Base-by-base conservation (phyloP, 2,888 invertebrate species). In the Nipponacmea schrenckii region DNA sequence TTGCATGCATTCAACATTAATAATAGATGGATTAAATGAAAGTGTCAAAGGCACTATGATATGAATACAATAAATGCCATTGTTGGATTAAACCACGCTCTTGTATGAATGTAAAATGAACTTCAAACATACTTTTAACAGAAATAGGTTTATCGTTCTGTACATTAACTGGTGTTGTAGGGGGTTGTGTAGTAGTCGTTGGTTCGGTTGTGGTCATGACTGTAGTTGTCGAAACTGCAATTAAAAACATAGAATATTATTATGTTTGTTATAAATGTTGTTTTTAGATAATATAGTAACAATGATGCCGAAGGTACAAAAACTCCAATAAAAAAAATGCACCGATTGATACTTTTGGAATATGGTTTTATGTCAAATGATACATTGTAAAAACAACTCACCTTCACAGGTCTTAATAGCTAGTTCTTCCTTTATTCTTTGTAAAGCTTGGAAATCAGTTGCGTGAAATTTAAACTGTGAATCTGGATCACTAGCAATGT, bases 381-480 rank as follows among this genome's bases (percentile, higher is more conserved):
- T 5, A 39, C 4, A 39, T 39, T 5, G 1, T 8, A 39, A 8
- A 39, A 39, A 39, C 10, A 10, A 72, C 70, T 70, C 76, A 82
- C 82, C 80, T 69, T 79, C 77, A 56, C 70, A 70, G 14, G 70
- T 70, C 12, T 45, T 65, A 7, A 65, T 65, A 8, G 70, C 70
- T 31, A 70, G 70, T 65, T 50, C 24, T 15, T 56, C 20, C 44
- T 70, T 66, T 17, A 64, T 64, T 27, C 31, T 64, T 27, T 64
- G 64, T n/a, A 64, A 27, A 14, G 64, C 64, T 26, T 27, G 14
- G 17, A 64, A 64, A 17, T 64, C 39, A 4, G 64, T 64, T 10
- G 26, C 27, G n/a, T 64, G n/a, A 17, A 64, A 64, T 27, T 26
- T 64, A 39, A n/a, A 39, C 27, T 64, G 24, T n/a, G 64, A 64